Evolutionary conservation across 2,797 vertebrate species (phyloP), one percentile per base, ranked within the genome.

Genomic region (Etheostoma nigrum): DNA sequence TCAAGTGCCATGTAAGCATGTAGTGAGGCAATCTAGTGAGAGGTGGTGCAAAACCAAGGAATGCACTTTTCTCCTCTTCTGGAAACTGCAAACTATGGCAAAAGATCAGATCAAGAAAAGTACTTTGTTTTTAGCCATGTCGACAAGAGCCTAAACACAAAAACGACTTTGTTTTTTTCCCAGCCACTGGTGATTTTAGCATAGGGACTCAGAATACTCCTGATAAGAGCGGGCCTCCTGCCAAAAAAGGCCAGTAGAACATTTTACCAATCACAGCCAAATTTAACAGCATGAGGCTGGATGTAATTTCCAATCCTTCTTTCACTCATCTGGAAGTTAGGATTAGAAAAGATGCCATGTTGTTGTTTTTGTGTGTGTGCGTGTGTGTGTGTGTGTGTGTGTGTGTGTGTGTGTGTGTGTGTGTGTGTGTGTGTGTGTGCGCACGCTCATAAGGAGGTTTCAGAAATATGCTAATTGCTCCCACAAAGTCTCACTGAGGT

Each of bases 1-100:
- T 89, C 72, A 71, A 90, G 77, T 78, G 81, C 67, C 8, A 44
- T 66, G 78, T 62, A 89, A 79, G 74, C 86, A 79, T 66, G 71
- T 67, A 74, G 58, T 19, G 79, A 66, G 79, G 72, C 60, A 19
- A 65, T 73, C 51, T n/a, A 21, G 68, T 53, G 75, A 76, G 72
- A 75, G 33, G 79, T 23, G 33, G 65, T 40, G 73, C 59, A 78
- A 68, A 73, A 72, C 76, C 78, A 83, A 81, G 64, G 47, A 78
- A 53, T 36, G 57, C 47, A 65, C 65, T 79, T 84, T 74, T 64
- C 30, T 79, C 48, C 45, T 82, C 15, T 27, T 66, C 6, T 55
- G 60, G 48, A 70, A 87, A 68, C 21, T 73, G 61, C 19, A 57
- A 67, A 65, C 57, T 53, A n/a, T 64, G 58, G 36, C 47, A 72